Evolutionary conservation across 2,113 vertebrate species (phyloP).

Genomic region (Ceuthmochares aereus): DNA sequence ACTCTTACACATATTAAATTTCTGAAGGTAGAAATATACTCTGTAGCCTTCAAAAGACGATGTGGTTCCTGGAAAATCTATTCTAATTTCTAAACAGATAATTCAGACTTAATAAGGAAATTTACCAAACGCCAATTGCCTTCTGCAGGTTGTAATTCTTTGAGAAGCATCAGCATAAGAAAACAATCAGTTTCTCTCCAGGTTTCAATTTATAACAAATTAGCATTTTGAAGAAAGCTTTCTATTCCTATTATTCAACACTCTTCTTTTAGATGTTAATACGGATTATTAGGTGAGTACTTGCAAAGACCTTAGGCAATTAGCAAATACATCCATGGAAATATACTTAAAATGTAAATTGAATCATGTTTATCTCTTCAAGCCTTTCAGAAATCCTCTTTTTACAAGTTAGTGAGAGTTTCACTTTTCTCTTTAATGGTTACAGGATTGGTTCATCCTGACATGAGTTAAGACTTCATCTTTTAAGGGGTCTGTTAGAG

Average conservation of each 20-base stretch:
- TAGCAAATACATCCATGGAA: background rate
- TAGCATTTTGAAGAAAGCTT: background rate
- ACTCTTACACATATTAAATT: background rate
- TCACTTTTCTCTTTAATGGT: background rate
- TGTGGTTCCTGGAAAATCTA: background rate
- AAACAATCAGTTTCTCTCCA: background rate
- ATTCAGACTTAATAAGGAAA: background rate
- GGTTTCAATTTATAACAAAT: background rate
- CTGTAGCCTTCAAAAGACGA: background rate
- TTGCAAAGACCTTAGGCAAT: background rate
- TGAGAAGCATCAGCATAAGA: background rate
- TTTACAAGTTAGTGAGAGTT: background rate
- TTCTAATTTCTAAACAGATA: background rate
- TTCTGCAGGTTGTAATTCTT: background rate
- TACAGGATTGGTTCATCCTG: background rate
- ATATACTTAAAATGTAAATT: background rate
- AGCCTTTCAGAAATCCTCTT: background rate
- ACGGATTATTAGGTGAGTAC: background rate
- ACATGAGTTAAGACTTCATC: background rate
- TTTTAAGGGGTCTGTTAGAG: background rate
- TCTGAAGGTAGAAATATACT: background rate
- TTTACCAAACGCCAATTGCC: background rate
- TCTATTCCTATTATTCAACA: background rate
- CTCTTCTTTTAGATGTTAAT: background rate
- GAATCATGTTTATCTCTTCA: background rate